A percentile compares a stretch with the other conserved stretches of the same genome.
These are phyloP conservation scores for Drosophila aldrichi DNA, from an alignment of 2,888 invertebrate genomes.

Conservation along the genomic window DNA sequence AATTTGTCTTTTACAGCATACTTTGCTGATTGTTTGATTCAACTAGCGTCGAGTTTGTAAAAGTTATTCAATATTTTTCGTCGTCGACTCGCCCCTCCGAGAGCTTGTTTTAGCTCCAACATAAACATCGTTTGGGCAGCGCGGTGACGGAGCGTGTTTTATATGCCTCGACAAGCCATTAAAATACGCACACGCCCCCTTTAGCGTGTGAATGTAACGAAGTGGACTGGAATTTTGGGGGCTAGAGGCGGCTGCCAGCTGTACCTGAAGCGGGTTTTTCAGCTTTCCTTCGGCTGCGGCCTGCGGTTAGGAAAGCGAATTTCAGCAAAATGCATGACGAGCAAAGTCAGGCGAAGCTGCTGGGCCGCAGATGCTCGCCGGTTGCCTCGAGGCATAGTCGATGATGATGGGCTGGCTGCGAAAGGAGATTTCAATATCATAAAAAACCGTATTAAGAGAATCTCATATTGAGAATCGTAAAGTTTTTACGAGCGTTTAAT, in stretches of 20 bases:
- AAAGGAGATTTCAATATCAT: conserved; percentile 84
- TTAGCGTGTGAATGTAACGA: conserved; percentile 26
- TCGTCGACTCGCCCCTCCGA: conserved; percentile 11
- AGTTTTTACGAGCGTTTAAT: conserved; percentile 85
- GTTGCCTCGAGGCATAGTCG: conserved; percentile 33
- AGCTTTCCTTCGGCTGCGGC: conserved; percentile 33
- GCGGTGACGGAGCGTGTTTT: conserved; percentile 67
- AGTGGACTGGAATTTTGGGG: conserved; percentile 17
- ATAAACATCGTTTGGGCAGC: conserved; percentile 47
- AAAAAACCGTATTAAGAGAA: conserved; percentile 85
- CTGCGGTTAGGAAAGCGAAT: conserved; percentile 46
- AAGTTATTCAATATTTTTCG: conserved; percentile 13
- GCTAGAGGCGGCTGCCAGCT: conserved; percentile 8
- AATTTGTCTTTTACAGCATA: background rate
- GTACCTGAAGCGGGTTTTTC: conserved; percentile 63
- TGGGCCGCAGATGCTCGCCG: conserved; percentile 61
- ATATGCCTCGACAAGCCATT: conserved; percentile 73
- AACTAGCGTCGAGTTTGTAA: conserved; percentile 4
- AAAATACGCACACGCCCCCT: conserved; percentile 61
- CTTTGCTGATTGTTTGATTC: background rate
- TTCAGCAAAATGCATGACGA: conserved; percentile 55
- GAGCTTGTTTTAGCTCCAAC: background rate
- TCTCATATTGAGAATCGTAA: conserved; percentile 84
- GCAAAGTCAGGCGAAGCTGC: conserved; percentile 49
- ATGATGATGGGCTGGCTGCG: conserved; percentile 57